Conservation (phyloP, 2,797 vertebrate genomes). For the Valencia hispanica region DNA sequence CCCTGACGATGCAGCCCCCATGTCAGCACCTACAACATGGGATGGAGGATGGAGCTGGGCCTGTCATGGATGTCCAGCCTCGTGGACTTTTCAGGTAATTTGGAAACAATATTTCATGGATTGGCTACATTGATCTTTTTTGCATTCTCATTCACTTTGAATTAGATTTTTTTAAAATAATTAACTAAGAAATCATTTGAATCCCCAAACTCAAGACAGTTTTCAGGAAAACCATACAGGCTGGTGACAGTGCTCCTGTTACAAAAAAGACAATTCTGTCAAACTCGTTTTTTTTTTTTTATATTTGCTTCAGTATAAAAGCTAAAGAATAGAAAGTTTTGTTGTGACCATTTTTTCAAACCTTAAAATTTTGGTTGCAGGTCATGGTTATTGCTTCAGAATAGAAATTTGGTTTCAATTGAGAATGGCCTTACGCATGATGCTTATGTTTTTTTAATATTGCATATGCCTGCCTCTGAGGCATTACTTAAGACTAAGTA, state of each 20-base stretch:
- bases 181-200: background rate
- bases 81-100: slow-evolving; percentile 73
- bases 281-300: background rate
- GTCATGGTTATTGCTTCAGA: background rate
- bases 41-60: slow-evolving; percentile 38
- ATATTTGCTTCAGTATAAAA: background rate
- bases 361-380: background rate
- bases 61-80: slow-evolving; percentile 53
- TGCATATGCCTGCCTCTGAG: background rate
- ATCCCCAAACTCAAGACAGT: background rate
- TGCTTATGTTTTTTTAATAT: background rate
- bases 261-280: background rate
- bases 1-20: slow-evolving; percentile 76
- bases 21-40: slow-evolving; percentile 58
- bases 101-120: background rate
- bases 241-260: background rate
- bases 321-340: background rate
- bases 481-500: background rate
- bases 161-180: background rate
- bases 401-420: background rate
- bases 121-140: background rate
- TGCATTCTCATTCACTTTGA: background rate
- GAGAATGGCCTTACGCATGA: background rate
- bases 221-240: background rate
- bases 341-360: background rate